These are phyloP conservation scores for Syngnathoides biaculeatus DNA, from an alignment of 2,113 vertebrate genomes.

Conservation along the genomic window DNA sequence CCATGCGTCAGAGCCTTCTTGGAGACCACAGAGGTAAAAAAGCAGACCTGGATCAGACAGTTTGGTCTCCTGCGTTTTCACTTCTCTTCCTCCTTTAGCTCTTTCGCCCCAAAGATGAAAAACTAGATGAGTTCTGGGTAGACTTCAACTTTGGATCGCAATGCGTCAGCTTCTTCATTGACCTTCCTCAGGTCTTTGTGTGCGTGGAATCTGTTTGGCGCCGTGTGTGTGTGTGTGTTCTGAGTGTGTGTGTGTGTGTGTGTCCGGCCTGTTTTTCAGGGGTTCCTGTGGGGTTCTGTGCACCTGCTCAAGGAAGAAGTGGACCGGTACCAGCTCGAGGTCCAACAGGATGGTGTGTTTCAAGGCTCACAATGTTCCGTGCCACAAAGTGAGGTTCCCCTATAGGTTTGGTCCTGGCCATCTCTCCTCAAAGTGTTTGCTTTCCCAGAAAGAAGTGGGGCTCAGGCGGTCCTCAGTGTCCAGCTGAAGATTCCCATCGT, in stretches of 20 bases:
- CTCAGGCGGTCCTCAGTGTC: constrained; percentile 65
- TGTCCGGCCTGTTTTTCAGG: constrained; percentile 55
- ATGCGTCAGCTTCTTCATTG: constrained; percentile 85
- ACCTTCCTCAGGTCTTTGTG: constrained; percentile 72
- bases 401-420: background rate
- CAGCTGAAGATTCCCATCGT: constrained; percentile 61
- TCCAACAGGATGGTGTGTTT: constrained; percentile 26
- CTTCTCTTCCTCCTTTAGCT: constrained; percentile 63
- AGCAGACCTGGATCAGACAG: rapidly evolving
- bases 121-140: constrained; percentile 87
- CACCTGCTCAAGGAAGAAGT: constrained; percentile 72
- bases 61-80: background rate
- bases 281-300: constrained; percentile 80
- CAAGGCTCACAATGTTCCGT: background rate
- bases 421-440: background rate
- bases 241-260: background rate
- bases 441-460: constrained; percentile 48
- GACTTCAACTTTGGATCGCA: constrained; percentile 85
- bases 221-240: background rate
- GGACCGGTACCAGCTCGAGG: constrained; percentile 61
- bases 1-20: constrained; percentile 81
- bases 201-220: background rate
- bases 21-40: constrained; percentile 78
- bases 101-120: constrained; percentile 80
- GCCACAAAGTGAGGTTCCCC: background rate